Evolutionary conservation across 2,888 invertebrate species (phyloP).

Genomic region (Lordiphosa andalusiaca): DNA sequence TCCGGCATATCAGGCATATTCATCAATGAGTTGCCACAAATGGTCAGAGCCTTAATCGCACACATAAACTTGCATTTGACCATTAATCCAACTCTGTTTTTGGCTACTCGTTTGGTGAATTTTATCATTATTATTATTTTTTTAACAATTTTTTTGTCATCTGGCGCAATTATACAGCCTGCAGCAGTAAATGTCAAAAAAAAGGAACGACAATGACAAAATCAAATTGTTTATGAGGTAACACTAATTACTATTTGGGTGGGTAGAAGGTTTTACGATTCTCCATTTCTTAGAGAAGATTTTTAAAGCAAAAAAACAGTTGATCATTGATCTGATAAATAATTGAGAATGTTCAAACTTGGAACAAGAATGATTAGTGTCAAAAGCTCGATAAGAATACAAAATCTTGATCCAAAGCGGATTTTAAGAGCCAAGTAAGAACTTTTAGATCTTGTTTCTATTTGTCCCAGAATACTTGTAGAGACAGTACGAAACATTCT

Average conservation of each 20-base stretch:
- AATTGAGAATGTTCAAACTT: no score
- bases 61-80: slow-evolving; percentile 17
- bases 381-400: no score
- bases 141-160: slow-evolving; percentile 36
- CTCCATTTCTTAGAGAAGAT: no score
- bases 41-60: slow-evolving; percentile 50
- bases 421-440: no score
- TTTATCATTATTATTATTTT: slow-evolving; percentile 29
- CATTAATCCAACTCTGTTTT: slow-evolving; percentile 39
- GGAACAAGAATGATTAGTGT: no score
- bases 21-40: slow-evolving; percentile 34
- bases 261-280: no score
- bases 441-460: no score
- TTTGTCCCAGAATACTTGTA: no score
- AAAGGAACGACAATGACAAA: slow-evolving; percentile 41
- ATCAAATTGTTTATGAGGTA: slow-evolving; percentile 45
- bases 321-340: no score
- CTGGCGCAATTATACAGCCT: slow-evolving; percentile 46
- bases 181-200: slow-evolving; percentile 6
- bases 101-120: slow-evolving; percentile 46
- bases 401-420: no score
- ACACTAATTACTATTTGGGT: slow-evolving; percentile 43
- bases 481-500: no score
- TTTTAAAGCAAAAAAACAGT: no score
- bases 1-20: slow-evolving; percentile 27